Evolutionary conservation across 92 coral and sea anemone genomes (phyloP).

Genomic region (Heliopora coerulea): DNA sequence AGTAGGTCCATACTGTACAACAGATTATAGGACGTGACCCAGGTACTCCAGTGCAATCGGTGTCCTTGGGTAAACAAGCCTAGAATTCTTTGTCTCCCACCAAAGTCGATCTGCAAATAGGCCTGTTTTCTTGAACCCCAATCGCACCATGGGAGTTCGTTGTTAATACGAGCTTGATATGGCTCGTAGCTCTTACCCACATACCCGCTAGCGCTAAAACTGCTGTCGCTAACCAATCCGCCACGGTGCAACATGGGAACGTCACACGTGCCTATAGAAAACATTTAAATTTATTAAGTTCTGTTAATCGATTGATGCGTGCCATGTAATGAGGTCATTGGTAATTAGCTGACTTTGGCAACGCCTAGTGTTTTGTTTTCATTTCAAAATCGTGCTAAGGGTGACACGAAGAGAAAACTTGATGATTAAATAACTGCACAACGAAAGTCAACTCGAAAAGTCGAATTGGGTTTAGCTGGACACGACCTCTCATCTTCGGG

Average conservation of each 20-base stretch:
- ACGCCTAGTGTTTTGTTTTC: too few relatives aligned
- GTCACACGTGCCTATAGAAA: constrained; percentile 2
- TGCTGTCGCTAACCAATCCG: not conserved
- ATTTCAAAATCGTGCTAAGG: too few relatives aligned
- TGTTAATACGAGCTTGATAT: not conserved
- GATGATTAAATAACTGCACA: too few relatives aligned
- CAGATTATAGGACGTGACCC: constrained; percentile 18
- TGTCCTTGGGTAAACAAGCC: constrained; percentile 22
- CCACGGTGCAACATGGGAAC: constrained; percentile 21
- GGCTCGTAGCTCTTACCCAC: constrained; percentile 15
- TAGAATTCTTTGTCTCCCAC: constrained; percentile 3
- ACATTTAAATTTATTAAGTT: too few relatives aligned
- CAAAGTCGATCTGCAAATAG: constrained; percentile 31
- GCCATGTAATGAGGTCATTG: too few relatives aligned
- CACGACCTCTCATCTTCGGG: too few relatives aligned
- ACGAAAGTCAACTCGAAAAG: too few relatives aligned
- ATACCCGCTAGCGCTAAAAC: constrained; percentile 27
- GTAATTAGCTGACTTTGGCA: too few relatives aligned
- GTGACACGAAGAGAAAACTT: too few relatives aligned
- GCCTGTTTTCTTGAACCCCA: constrained; percentile 7
- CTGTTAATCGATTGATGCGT: too few relatives aligned
- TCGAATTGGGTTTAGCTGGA: too few relatives aligned
- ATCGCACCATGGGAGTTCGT: constrained; percentile 30
- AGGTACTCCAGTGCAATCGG: constrained; percentile 9
- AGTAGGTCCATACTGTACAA: constrained; percentile 16